phyloP scores from a whole-genome alignment of 2,113 vertebrate species.

The Semicossyphus pulcher region DNA sequence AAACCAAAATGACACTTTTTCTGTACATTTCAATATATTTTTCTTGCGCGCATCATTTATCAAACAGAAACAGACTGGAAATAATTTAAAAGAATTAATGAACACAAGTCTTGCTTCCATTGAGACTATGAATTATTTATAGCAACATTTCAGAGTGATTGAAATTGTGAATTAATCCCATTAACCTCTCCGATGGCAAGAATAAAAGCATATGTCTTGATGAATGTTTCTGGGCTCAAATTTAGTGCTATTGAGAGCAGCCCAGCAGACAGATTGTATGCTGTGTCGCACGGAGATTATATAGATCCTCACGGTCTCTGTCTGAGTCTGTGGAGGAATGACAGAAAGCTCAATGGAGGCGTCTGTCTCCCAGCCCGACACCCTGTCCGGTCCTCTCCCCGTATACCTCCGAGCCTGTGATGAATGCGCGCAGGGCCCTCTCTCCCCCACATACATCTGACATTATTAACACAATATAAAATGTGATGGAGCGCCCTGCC shows the following conservation, averaged over 20 bases:
- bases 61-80: conserved; percentile 36
- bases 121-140: conserved; percentile 76
- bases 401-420: conserved; percentile 65
- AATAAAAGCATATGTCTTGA: conserved; percentile 78
- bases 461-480: conserved; percentile 85
- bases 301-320: conserved; percentile 74
- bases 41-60: conserved; percentile 36
- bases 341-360: conserved; percentile 79
- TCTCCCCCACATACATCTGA: conserved; percentile 74
- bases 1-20: conserved; percentile 32
- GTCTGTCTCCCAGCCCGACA: conserved; percentile 73
- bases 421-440: conserved; percentile 66
- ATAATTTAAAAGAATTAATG: conserved; percentile 69
- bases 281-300: conserved; percentile 75
- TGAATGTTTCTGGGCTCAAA: conserved; percentile 75
- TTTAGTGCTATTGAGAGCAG: conserved; percentile 71
- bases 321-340: conserved; percentile 77
- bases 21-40: conserved; percentile 42
- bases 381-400: conserved; percentile 60
- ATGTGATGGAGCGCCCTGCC: conserved; percentile 80
- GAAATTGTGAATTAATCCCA: conserved; percentile 78
- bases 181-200: conserved; percentile 76
- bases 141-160: conserved; percentile 68
- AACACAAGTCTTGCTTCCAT: conserved; percentile 46
- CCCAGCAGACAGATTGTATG: conserved; percentile 71